These are phyloP conservation scores for Halichondria panicea DNA, from an alignment of 37 sponge, comb jelly and placozoan species.

Conservation along the genomic window DNA sequence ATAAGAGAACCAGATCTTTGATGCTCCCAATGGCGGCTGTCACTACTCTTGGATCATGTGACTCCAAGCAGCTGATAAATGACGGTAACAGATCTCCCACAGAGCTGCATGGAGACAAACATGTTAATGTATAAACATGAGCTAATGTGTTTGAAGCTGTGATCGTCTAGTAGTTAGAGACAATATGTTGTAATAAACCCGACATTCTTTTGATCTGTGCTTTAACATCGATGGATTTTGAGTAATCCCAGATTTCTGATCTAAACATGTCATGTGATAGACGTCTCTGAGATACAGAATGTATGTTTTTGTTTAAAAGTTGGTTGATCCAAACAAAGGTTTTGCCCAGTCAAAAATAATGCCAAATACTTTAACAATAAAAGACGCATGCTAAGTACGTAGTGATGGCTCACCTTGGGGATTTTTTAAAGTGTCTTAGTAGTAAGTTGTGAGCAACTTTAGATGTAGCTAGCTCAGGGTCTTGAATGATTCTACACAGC, in stretches of 20 bases:
- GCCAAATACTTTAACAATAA: conserved; percentile 8
- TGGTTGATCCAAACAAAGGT: too few relatives aligned
- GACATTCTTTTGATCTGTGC: too few relatives aligned
- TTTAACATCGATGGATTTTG: too few relatives aligned
- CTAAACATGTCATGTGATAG: too few relatives aligned
- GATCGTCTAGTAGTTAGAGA: too few relatives aligned
- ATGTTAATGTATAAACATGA: neutral
- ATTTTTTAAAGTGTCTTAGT: conserved; percentile 61
- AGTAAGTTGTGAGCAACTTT: conserved; percentile 58
- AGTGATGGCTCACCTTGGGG: conserved; percentile 46
- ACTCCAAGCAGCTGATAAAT: conserved; percentile 55
- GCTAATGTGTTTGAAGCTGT: too few relatives aligned
- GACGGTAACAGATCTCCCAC: conserved; percentile 54
- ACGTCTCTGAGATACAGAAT: too few relatives aligned
- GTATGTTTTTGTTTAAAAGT: too few relatives aligned
- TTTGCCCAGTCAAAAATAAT: too few relatives aligned
- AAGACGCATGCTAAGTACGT: neutral
- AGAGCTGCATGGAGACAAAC: conserved; percentile 20
- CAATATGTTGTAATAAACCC: too few relatives aligned
- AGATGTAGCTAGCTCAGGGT: conserved; percentile 42
- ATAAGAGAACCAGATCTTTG: conserved; percentile 51
- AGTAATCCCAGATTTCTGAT: too few relatives aligned
- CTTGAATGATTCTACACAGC: conserved; percentile 63
- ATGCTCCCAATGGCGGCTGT: conserved; percentile 41
- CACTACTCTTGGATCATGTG: conserved; percentile 59